phyloP scores from a whole-genome alignment of 2,888 invertebrate genomes.

The Eristalinus sepulchralis region DNA sequence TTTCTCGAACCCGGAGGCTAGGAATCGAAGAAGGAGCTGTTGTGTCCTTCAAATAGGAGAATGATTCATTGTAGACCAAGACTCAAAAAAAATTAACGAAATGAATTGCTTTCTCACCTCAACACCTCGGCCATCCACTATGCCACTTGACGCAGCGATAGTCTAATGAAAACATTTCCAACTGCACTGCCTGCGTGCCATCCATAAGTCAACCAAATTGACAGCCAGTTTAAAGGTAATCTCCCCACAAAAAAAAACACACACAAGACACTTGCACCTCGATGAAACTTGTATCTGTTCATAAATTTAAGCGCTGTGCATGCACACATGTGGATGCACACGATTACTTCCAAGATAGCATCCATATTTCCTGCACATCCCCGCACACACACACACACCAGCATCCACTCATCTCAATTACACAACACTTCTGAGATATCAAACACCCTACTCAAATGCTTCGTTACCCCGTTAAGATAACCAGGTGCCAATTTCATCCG shows the following conservation, averaged over 20 bases:
- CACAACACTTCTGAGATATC: conserved; percentile 39
- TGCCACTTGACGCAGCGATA: too few species aligned
- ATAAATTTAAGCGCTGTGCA: not conserved
- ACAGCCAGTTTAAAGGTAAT: not conserved
- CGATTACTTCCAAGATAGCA: not conserved
- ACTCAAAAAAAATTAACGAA: too few species aligned
- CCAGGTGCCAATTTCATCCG: conserved; percentile 61
- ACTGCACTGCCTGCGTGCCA: not conserved
- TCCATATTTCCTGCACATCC: conserved; percentile 1
- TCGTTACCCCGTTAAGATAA: conserved; percentile 47
- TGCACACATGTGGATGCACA: not conserved
- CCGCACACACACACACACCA: conserved; percentile 1
- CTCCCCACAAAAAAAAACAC: not conserved
- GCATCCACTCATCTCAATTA: conserved; percentile 44
- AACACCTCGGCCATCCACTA: too few species aligned
- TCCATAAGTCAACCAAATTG: not conserved
- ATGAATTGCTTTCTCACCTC: too few species aligned
- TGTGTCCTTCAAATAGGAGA: too few species aligned
- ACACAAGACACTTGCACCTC: not conserved
- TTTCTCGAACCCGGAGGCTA: too few species aligned
- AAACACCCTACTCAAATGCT: conserved; percentile 44
- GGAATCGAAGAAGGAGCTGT: too few species aligned
- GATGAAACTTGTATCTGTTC: not conserved
- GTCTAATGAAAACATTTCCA: too few species aligned
- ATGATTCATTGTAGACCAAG: too few species aligned